These are phyloP conservation scores for Argya squamiceps DNA, from an alignment of 2,797 vertebrate species.

Conservation along the genomic window DNA sequence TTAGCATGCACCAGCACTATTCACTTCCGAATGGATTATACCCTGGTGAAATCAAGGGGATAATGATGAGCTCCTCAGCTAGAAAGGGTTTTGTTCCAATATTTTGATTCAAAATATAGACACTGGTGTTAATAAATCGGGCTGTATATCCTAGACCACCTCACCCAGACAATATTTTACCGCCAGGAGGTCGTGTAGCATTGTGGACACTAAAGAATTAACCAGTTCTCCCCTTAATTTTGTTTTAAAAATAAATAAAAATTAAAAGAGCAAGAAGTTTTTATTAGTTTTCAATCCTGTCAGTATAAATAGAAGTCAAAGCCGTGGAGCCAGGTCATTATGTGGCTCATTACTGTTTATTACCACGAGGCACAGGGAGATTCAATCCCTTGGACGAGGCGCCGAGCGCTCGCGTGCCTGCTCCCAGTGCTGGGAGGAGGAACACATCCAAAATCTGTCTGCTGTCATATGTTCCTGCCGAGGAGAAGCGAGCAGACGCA, in stretches of 20 bases:
- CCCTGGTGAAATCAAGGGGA: slow-evolving; percentile 30
- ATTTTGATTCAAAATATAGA: not conserved
- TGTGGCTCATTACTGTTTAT: not conserved
- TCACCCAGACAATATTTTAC: not conserved
- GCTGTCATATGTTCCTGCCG: slow-evolving; percentile 13
- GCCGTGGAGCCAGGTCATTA: not conserved
- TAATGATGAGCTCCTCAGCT: slow-evolving; percentile 20
- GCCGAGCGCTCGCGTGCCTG: not conserved
- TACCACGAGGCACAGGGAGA: not conserved
- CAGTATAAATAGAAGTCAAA: not conserved
- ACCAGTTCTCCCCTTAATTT: not conserved
- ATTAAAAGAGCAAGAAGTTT: not conserved
- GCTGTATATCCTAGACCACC: not conserved
- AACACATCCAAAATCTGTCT: not conserved
- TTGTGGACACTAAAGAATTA: not conserved
- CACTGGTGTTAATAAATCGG: not conserved
- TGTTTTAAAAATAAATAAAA: not conserved
- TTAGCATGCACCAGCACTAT: not conserved
- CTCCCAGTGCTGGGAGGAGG: not conserved
- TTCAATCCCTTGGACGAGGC: not conserved
- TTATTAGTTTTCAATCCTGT: not conserved
- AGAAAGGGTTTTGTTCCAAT: not conserved
- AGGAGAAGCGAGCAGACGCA: slow-evolving; percentile 13
- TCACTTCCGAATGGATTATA: not conserved
- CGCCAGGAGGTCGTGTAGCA: not conserved